Percentiles rank a stretch among this genome's conserved stretches.
These are phyloP conservation scores for Asobara japonica DNA, from an alignment of 1,140 invertebrate species.

Conservation along the genomic window DNA sequence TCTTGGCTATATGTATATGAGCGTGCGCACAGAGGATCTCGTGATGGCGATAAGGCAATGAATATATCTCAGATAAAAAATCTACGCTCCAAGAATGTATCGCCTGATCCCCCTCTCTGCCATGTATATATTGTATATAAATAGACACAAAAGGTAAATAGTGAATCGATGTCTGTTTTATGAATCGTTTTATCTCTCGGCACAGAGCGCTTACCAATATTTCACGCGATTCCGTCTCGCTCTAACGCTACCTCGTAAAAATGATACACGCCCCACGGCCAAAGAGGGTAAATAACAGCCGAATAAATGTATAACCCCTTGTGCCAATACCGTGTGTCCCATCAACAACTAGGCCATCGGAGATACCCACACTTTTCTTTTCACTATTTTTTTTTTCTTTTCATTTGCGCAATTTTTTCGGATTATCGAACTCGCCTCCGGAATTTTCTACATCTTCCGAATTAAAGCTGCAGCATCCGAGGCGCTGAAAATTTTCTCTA, in stretches of 20 bases:
- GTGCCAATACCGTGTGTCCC: not conserved
- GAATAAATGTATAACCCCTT: constrained; percentile 37
- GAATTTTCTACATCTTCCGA: too few species aligned
- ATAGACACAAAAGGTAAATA: constrained; percentile 42
- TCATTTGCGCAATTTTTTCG: not conserved
- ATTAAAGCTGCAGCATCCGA: too few species aligned
- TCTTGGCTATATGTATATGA: not conserved
- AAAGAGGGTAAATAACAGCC: constrained; percentile 44
- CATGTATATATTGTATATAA: constrained; percentile 8
- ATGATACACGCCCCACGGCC: constrained; percentile 40
- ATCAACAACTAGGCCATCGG: not conserved
- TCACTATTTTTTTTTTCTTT: not conserved
- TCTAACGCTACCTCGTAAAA: constrained; percentile 35
- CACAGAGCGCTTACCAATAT: constrained; percentile 50
- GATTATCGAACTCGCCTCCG: not conserved
- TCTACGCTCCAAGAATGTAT: not conserved
- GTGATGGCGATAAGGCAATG: constrained; percentile 23
- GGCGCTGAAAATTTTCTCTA: too few species aligned
- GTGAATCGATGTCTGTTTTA: constrained; percentile 56
- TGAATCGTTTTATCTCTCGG: constrained; percentile 56
- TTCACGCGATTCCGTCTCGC: constrained; percentile 43
- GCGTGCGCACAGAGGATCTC: not conserved
- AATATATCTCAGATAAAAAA: constrained; percentile 27
- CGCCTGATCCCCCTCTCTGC: constrained; percentile 10
- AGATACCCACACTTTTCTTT: not conserved